phyloP scores from a whole-genome alignment of 1,140 invertebrate species.

The Pseudomyrmex flavicornis region DNA sequence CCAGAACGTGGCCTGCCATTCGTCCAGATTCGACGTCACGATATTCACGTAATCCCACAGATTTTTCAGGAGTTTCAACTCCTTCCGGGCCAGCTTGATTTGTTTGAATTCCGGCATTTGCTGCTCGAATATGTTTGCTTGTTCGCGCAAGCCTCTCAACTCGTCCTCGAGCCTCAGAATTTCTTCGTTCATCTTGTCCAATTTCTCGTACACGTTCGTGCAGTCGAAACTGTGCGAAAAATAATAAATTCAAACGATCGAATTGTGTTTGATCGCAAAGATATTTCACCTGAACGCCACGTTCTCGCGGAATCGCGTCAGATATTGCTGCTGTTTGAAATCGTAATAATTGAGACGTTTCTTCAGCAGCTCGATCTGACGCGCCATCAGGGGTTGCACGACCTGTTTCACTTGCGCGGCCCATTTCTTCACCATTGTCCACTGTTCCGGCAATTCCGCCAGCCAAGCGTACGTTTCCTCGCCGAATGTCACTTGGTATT shows the following conservation, averaged over 20 bases:
- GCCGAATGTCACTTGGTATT: conserved; percentile 91
- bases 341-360: conserved; percentile 92
- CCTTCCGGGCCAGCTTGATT: conserved; percentile 90
- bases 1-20: conserved; percentile 97
- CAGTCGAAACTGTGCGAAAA: conserved; percentile 87
- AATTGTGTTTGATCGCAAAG: neutral
- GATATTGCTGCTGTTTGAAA: conserved; percentile 90
- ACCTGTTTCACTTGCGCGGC: conserved; percentile 94
- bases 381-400: conserved; percentile 91
- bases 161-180: conserved; percentile 90
- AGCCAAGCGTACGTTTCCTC: conserved; percentile 87
- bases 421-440: conserved; percentile 94
- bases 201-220: conserved; percentile 89
- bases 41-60: conserved; percentile 96
- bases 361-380: conserved; percentile 88
- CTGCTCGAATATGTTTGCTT: conserved; percentile 94
- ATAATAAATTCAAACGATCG: conserved; percentile 33
- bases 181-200: conserved; percentile 91
- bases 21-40: conserved; percentile 92
- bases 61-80: conserved; percentile 91
- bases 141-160: conserved; percentile 89
- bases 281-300: conserved; percentile 88
- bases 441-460: conserved; percentile 93
- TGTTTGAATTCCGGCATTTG: conserved; percentile 92
- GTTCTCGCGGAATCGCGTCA: conserved; percentile 90